These are phyloP conservation scores for Leucania comma DNA, from an alignment of 2,888 invertebrate species.

Conservation along the genomic window DNA sequence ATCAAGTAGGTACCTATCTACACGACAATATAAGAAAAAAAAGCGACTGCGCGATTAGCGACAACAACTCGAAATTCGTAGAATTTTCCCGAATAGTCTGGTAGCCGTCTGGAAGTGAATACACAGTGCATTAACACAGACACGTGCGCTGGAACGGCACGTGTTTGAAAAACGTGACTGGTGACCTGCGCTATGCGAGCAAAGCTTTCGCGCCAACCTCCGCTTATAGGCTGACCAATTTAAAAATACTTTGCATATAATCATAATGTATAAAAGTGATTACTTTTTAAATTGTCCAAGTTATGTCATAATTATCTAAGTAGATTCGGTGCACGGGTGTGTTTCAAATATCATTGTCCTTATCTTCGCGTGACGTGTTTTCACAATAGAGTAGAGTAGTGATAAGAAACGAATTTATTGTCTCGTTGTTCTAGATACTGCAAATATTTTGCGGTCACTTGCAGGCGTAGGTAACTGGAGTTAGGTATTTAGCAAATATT, in stretches of 20 bases:
- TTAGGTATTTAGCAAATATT: not conserved
- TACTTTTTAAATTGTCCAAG: conserved; percentile 28
- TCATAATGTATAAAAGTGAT: not conserved
- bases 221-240: conserved; percentile 57
- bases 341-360: conserved; percentile 46
- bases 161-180: conserved; percentile 79
- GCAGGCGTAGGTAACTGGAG: not conserved
- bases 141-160: conserved; percentile 77
- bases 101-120: conserved; percentile 45
- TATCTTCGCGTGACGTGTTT: conserved; percentile 39
- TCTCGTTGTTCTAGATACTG: conserved; percentile 2
- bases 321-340: conserved; percentile 48
- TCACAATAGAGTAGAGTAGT: conserved; percentile 20
- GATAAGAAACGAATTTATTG: conserved; percentile 23
- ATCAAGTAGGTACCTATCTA: no score
- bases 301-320: conserved; percentile 50
- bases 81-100: conserved; percentile 53
- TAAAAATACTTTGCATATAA: conserved; percentile 35
- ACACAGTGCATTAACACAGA: conserved; percentile 54
- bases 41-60: not conserved
- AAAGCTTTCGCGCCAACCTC: conserved; percentile 63
- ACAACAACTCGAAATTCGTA: conserved; percentile 17
- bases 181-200: conserved; percentile 64
- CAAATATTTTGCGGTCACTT: conserved; percentile 2
- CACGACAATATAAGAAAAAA: no score